Conservation (phyloP, 2,888 invertebrate genomes). For the Tetrapedia diversipes region DNA sequence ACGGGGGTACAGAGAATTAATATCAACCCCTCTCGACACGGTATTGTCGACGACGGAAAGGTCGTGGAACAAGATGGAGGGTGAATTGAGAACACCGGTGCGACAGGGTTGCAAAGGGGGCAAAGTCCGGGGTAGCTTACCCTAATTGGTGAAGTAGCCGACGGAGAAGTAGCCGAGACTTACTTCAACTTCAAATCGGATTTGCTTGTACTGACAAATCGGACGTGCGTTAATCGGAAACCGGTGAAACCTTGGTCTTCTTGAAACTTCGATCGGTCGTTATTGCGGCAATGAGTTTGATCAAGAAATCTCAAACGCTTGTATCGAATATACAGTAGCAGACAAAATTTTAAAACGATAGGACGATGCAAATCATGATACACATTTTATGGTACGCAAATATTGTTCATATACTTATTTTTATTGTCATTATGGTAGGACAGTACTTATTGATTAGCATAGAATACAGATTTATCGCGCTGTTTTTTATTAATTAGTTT, state of each 20-base stretch:
- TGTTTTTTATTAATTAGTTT: no score
- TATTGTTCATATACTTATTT: no score
- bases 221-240: slow-evolving; percentile 36
- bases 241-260: slow-evolving; percentile 1
- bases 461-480: no score
- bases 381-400: no score
- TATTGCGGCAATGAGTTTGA: neutral
- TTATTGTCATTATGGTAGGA: no score
- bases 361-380: no score
- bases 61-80: slow-evolving; percentile 17
- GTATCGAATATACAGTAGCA: no score
- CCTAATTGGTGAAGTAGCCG: slow-evolving; percentile 50
- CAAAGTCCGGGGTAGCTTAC: slow-evolving; percentile 41
- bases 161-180: slow-evolving; percentile 15
- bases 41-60: slow-evolving; percentile 17
- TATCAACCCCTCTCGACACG: neutral
- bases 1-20: no score
- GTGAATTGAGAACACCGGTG: slow-evolving; percentile 29
- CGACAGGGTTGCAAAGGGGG: slow-evolving; percentile 14
- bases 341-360: no score
- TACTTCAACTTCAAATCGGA: slow-evolving; percentile 43
- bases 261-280: neutral
- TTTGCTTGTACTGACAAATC: slow-evolving; percentile 23
- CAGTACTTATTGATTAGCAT: no score
- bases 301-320: no score